Percentiles rank a stretch among this genome's conserved stretches.
Evolutionary conservation across 2,113 vertebrate species (phyloP).

Genomic region (Urocitellus parryii): DNA sequence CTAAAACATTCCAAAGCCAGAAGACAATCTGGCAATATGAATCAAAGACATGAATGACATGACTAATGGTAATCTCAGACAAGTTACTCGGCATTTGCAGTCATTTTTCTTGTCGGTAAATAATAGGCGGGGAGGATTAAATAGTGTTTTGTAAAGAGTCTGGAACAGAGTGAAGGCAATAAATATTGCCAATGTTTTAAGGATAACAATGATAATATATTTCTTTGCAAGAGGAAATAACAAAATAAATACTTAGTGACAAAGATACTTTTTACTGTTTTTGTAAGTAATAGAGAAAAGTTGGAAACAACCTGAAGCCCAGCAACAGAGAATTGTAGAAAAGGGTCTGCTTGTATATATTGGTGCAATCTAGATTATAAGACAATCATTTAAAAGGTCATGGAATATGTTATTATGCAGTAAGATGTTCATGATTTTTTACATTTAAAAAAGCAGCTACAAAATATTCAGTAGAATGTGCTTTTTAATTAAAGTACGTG

Average conservation of each 20-base stretch:
- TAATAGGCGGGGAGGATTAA: constrained; percentile 49
- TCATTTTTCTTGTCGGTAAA: constrained; percentile 35
- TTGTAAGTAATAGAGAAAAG: constrained; percentile 20
- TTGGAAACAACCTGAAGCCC: not conserved
- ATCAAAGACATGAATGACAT: not conserved
- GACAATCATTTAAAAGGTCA: not conserved
- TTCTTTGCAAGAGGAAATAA: constrained; percentile 24
- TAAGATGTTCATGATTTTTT: not conserved
- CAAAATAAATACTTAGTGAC: not conserved
- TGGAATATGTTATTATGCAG: not conserved
- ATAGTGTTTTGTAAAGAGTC: not conserved
- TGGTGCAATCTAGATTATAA: not conserved
- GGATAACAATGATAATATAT: constrained; percentile 16
- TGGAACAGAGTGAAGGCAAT: not conserved
- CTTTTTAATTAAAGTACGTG: not conserved
- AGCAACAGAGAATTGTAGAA: not conserved
- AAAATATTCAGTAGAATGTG: not conserved
- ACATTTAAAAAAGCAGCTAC: not conserved
- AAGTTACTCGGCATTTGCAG: constrained; percentile 5
- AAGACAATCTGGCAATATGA: not conserved
- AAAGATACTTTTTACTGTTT: constrained; percentile 32
- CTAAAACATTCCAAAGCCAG: not conserved
- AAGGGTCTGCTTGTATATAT: not conserved
- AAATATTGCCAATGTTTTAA: constrained; percentile 1
- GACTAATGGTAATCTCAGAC: not conserved